These are phyloP conservation scores for Pachydiplax longipennis DNA, from an alignment of 2,888 invertebrate species.

Conservation along the genomic window DNA sequence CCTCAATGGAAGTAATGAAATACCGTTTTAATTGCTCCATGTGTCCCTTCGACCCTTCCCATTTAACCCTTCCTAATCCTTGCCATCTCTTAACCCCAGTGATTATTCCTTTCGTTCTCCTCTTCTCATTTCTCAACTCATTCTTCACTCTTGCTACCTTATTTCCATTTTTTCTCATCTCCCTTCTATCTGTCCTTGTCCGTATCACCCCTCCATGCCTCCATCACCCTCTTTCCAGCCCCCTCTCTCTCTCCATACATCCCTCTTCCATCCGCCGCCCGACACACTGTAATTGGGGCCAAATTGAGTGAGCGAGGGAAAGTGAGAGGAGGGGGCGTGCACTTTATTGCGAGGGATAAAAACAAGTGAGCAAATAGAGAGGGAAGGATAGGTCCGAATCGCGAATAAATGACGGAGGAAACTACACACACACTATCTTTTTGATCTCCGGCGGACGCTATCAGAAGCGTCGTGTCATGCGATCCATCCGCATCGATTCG, in stretches of 20 bases:
- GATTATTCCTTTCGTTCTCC: too few species aligned
- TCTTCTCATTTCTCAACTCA: too few species aligned
- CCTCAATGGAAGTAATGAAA: too few species aligned
- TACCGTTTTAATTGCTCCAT: too few species aligned
- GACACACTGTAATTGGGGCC: slow-evolving; percentile 32
- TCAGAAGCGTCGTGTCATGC: too few species aligned
- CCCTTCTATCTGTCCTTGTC: not conserved
- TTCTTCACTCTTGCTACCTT: not conserved
- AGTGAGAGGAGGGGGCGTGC: not conserved
- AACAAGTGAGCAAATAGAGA: not conserved
- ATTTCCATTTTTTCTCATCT: not conserved
- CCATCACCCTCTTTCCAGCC: not conserved
- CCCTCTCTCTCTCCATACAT: not conserved
- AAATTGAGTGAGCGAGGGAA: slow-evolving; percentile 19
- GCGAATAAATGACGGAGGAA: too few species aligned
- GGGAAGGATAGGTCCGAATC: not conserved
- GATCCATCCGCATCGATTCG: too few species aligned
- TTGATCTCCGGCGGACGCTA: too few species aligned
- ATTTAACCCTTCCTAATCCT: too few species aligned
- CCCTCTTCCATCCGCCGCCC: slow-evolving; percentile 20
- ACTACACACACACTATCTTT: too few species aligned
- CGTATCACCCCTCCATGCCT: not conserved
- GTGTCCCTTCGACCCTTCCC: too few species aligned
- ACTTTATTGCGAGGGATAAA: not conserved
- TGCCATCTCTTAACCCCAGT: too few species aligned